phyloP scores from a whole-genome alignment of 2,888 invertebrate genomes.

The Trichopoda pennipes region DNA sequence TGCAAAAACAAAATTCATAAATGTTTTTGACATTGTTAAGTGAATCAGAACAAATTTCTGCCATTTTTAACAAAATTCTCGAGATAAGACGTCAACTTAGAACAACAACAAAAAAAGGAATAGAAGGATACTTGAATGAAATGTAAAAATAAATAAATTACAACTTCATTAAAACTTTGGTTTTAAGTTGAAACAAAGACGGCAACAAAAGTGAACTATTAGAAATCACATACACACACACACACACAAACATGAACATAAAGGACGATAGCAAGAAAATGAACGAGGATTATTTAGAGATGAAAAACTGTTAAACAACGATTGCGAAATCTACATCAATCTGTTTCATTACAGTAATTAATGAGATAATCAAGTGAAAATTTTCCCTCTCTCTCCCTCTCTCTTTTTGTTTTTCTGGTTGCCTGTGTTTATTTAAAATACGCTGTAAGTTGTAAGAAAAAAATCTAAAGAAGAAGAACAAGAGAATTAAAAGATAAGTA shows the following conservation, averaged over 20 bases:
- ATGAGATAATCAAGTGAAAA: constrained; percentile 76
- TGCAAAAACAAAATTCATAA: not conserved
- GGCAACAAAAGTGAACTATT: not conserved
- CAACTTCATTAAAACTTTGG: constrained; percentile 46
- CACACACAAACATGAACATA: not conserved
- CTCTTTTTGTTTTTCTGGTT: constrained; percentile 22
- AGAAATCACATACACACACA: not conserved
- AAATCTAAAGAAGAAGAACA: not conserved
- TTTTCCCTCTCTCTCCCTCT: constrained; percentile 57
- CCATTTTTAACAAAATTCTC: not conserved
- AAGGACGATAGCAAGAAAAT: too few relatives aligned
- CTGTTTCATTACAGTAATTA: constrained; percentile 74
- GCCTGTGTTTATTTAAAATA: constrained; percentile 55
- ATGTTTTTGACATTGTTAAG: constrained; percentile 1
- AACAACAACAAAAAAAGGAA: not conserved
- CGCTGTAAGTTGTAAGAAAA: constrained; percentile 44
- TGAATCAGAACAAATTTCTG: not conserved
- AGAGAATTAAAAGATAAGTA: not conserved
- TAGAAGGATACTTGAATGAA: not conserved
- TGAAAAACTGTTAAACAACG: constrained; percentile 22
- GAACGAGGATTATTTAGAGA: constrained; percentile 17
- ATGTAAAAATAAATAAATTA: not conserved
- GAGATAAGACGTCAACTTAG: constrained; percentile 14
- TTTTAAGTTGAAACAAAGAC: not conserved
- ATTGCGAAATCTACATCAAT: constrained; percentile 71